These are phyloP conservation scores for Melanotaenia trifasciata DNA, from an alignment of 2,797 vertebrate species.

Conservation along the genomic window DNA sequence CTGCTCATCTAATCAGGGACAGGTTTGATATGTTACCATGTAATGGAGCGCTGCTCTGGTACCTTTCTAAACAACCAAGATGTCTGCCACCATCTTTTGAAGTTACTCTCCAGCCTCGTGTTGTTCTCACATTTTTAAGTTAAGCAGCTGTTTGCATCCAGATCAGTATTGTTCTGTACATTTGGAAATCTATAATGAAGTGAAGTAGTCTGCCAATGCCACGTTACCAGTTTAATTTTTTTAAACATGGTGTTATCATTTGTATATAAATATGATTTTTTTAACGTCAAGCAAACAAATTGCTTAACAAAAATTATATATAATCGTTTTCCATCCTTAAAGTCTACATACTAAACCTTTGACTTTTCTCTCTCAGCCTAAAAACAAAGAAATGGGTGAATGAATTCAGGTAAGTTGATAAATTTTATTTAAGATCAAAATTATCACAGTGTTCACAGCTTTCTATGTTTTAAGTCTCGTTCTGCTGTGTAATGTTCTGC, in stretches of 20 bases:
- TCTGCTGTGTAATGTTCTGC: not conserved
- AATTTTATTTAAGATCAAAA: not conserved
- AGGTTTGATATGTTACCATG: not conserved
- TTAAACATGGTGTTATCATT: too few species aligned
- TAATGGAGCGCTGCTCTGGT: not conserved
- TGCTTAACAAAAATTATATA: not conserved
- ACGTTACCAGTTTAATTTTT: not conserved
- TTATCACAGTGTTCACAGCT: not conserved
- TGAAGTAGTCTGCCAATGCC: not conserved
- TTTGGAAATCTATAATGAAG: not conserved
- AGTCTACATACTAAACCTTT: not conserved
- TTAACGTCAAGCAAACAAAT: not conserved
- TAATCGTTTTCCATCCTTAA: not conserved
- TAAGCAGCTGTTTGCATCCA: not conserved
- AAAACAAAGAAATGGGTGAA: conserved; percentile 93
- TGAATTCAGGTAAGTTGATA: conserved; percentile 88
- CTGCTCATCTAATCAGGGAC: not conserved
- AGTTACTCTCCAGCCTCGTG: not conserved
- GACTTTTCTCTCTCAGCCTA: conserved; percentile 72
- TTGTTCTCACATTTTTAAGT: not conserved
- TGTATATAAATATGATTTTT: not conserved
- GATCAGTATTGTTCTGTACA: not conserved
- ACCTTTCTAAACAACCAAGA: not conserved
- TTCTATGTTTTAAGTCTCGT: not conserved
- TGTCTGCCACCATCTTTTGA: not conserved